Conservation (phyloP, 2,113 vertebrate species). For the Addax nasomaculatus region DNA sequence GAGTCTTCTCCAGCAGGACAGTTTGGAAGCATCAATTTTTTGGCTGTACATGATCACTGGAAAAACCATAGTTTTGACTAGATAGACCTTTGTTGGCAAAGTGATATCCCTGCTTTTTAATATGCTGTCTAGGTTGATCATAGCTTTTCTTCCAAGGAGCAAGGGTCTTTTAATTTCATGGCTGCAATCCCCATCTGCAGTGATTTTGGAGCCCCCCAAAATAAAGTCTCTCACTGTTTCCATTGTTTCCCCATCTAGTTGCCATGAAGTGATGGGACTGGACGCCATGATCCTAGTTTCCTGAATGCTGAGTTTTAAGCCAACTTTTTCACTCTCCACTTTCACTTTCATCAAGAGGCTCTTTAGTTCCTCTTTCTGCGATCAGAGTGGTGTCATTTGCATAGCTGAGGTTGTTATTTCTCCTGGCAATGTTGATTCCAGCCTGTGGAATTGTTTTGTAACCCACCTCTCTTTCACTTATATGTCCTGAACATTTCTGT, state of each 20-base stretch:
- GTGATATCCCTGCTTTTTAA: not conserved
- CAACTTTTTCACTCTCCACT: not conserved
- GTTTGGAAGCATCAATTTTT: not conserved
- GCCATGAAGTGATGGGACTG: not conserved
- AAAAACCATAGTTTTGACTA: not conserved
- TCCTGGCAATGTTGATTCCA: not conserved
- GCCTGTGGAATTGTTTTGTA: not conserved
- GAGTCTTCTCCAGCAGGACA: not conserved
- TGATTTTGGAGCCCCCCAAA: not conserved
- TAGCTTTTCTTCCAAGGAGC: not conserved
- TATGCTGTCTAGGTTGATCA: not conserved
- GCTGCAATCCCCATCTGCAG: not conserved
- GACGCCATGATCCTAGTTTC: not conserved
- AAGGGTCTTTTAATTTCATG: not conserved
- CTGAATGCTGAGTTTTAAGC: not conserved
- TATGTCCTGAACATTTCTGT: not conserved
- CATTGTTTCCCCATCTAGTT: not conserved
- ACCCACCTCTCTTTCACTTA: not conserved
- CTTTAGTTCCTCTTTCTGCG: not conserved
- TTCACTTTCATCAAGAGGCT: not conserved
- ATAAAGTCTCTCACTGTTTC: not conserved
- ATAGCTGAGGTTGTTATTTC: not conserved
- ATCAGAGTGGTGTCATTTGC: not conserved
- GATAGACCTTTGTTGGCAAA: not conserved
- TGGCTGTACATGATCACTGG: not conserved